Percentiles rank a stretch among this genome's conserved stretches.
Conservation (phyloP, 1,140 invertebrate genomes). For the Neomicropteryx cornuta region DNA sequence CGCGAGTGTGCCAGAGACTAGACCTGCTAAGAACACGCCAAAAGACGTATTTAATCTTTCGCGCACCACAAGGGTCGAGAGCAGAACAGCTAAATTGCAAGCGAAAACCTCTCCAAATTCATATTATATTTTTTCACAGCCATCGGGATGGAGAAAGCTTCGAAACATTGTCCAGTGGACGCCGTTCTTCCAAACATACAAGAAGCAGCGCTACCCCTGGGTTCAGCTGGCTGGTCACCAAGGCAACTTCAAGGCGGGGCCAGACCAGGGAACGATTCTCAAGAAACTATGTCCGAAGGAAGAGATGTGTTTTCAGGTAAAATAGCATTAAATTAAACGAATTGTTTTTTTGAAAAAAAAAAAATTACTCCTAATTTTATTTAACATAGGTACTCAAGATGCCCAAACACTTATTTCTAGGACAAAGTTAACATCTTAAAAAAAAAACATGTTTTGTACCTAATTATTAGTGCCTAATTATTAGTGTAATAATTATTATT, state of each 20-base stretch:
- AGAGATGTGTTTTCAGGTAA: conserved; percentile 69
- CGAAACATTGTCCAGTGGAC: conserved; percentile 91
- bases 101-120: neutral
- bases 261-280: conserved; percentile 83
- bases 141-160: conserved; percentile 86
- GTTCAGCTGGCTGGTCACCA: conserved; percentile 89
- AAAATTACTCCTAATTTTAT: neutral
- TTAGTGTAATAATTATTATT: no score
- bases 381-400: no score
- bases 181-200: conserved; percentile 93
- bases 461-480: no score
- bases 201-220: conserved; percentile 92
- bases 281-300: conserved; percentile 88
- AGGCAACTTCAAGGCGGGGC: conserved; percentile 89
- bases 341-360: neutral
- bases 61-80: no score
- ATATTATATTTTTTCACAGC: conserved; percentile 51
- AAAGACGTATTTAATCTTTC: no score
- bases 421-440: no score
- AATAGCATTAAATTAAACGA: neutral
- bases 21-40: no score
- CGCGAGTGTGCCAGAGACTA: no score
- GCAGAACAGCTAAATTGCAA: neutral
- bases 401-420: no score
- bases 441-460: no score